Base-by-base conservation (phyloP, 2,888 invertebrate species). In the Tetragonula carbonaria region DNA sequence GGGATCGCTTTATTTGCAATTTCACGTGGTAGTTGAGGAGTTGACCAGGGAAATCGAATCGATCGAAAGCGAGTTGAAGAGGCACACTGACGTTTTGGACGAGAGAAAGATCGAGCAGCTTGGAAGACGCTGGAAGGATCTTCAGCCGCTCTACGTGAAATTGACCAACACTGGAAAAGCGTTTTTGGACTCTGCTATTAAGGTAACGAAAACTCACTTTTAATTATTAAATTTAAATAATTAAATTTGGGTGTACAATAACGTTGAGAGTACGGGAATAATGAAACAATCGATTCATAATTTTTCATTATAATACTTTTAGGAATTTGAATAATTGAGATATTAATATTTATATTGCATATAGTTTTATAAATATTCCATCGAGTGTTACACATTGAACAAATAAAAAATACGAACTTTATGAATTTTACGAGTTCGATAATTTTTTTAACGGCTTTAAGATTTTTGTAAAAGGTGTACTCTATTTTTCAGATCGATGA, bases 1-100 rank as follows among this genome's bases (percentile, higher is more conserved):
- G 28, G 96, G 96, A 23, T 95, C 96, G 65, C 94, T 96, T 85
- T 97, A 97, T 91, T 96, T 97, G 65, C 96, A 97, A 88, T 97
- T 97, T 95, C 97, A 97, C 90, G 96, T 96, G 91, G 96, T 96
- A 86, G 96, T 97, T 33, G 96, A 96, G 82, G 96, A 96, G 92
- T 95, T 97, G 70, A 95, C 96, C 83, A 95, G 95, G 82, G 96
- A 97, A 92, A 95, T 97, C 93, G 96, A 97, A 91, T 95, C 95
- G 78, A 91, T 97, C 72, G 97, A 97, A 91, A 95, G 95, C 5
- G 95, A 96, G 55, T 91, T 97, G 65, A 95, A 95, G 88, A 95
- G 95, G 71, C 94, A 95, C 59, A 93, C 95, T 16, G 95, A 96
- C 71, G 94, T 95, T 78, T 93, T 95, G 23, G 95, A 95, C 81